Percentiles rank a stretch among this genome's conserved stretches.
These are phyloP conservation scores for Knipowitschia caucasica DNA, from an alignment of 2,797 vertebrate species.

Conservation along the genomic window DNA sequence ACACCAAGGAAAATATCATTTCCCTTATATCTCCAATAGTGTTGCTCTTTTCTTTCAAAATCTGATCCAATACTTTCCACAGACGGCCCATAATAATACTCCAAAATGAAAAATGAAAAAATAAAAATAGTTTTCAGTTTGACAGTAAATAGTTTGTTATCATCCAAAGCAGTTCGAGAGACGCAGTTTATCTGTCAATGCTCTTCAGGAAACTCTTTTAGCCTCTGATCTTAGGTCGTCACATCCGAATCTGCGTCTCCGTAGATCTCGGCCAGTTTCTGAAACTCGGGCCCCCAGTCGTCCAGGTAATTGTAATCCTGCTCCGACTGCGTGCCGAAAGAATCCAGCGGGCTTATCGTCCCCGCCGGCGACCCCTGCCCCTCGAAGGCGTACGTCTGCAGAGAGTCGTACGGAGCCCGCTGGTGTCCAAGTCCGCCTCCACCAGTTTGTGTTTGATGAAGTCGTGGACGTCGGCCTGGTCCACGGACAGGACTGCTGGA, in stretches of 20 bases:
- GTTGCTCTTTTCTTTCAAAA: constrained; percentile 76
- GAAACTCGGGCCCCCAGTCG: constrained; percentile 93
- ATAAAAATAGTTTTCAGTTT: constrained; percentile 73
- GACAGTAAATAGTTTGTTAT: constrained; percentile 74
- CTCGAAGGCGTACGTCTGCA: constrained; percentile 97
- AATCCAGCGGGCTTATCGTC: constrained; percentile 92
- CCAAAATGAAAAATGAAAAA: constrained; percentile 72
- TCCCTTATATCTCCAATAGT: constrained; percentile 73
- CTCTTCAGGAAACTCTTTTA: constrained; percentile 57
- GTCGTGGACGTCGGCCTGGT: constrained; percentile 84
- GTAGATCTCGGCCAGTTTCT: constrained; percentile 93
- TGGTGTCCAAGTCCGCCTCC: constrained; percentile 89
- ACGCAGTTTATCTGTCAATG: constrained; percentile 44
- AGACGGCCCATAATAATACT: constrained; percentile 82
- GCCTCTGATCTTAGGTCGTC: constrained; percentile 82
- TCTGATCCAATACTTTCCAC: constrained; percentile 72
- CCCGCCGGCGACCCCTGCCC: constrained; percentile 90
- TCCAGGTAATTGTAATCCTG: constrained; percentile 93
- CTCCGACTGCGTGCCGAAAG: constrained; percentile 84
- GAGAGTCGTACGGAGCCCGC: constrained; percentile 91
- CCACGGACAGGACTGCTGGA: constrained; percentile 69
- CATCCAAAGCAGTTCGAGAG: constrained; percentile 73
- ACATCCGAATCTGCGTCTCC: constrained; percentile 86
- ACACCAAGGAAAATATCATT: constrained; percentile 90
- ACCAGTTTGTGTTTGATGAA: constrained; percentile 89